phyloP scores from a whole-genome alignment of 2,113 vertebrate genomes.

The Hypomesus transpacificus region DNA sequence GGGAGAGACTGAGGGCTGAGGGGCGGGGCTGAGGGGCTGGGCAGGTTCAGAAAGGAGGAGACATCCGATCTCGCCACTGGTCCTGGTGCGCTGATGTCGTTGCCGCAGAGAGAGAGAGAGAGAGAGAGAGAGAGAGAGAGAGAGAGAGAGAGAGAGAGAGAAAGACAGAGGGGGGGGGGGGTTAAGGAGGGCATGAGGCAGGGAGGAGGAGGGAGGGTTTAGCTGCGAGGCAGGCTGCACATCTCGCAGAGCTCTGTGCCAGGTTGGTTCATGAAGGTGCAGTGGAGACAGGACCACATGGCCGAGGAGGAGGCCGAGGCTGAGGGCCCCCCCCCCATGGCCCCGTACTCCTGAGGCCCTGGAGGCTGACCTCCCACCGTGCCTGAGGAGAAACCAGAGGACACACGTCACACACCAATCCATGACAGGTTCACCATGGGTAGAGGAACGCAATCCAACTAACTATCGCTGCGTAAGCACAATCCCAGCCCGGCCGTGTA shows the following conservation, averaged over 20 bases:
- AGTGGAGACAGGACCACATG: conserved; percentile 97
- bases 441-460: neutral
- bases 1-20: conserved; percentile 19
- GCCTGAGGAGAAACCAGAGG: conserved; percentile 64
- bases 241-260: conserved; percentile 98
- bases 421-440: neutral
- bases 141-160: conserved; percentile 1
- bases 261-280: conserved; percentile 98
- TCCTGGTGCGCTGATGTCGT: conserved; percentile 44
- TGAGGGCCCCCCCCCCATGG: conserved; percentile 73
- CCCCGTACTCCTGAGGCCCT: conserved; percentile 83
- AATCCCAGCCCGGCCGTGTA: too few relatives aligned
- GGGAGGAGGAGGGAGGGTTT: conserved; percentile 33
- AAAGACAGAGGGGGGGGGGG: conserved; percentile 7
- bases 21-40: conserved; percentile 2
- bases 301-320: conserved; percentile 70
- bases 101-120: conserved; percentile 9
- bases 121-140: conserved; percentile 14
- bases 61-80: conserved; percentile 46
- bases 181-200: neutral
- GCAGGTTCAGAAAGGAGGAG: neutral
- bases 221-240: conserved; percentile 95
- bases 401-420: neutral
- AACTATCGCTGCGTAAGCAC: too few relatives aligned
- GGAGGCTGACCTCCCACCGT: conserved; percentile 87